These are phyloP conservation scores for Lycophotia porphyrea DNA, from an alignment of 2,888 invertebrate genomes.

Conservation along the genomic window DNA sequence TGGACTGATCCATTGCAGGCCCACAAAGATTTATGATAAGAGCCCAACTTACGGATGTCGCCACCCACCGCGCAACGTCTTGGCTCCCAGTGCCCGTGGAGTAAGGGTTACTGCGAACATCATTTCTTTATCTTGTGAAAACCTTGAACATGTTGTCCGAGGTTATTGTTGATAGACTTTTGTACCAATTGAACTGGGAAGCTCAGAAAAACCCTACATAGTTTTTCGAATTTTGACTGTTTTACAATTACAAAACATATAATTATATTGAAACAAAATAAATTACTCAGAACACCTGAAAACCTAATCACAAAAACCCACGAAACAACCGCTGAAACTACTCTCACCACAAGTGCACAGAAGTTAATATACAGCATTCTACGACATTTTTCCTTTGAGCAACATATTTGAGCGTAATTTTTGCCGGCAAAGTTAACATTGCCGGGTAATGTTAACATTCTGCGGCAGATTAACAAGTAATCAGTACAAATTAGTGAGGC, in stretches of 20 bases:
- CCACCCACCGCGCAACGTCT: constrained; percentile 74
- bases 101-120: constrained; percentile 39
- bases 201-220: background rate
- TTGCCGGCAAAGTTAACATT: constrained; percentile 56
- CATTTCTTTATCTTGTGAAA: constrained; percentile 49
- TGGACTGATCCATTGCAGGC: constrained; percentile 77
- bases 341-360: constrained; percentile 34
- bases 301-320: constrained; percentile 7
- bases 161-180: background rate
- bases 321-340: constrained; percentile 24
- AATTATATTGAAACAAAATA: background rate
- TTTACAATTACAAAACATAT: background rate
- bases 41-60: constrained; percentile 81
- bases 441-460: constrained; percentile 58
- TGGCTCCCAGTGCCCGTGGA: constrained; percentile 60
- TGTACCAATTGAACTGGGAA: background rate
- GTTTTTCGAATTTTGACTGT: background rate
- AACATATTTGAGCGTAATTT: constrained; percentile 47
- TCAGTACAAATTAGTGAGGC: constrained; percentile 70
- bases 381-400: constrained; percentile 56
- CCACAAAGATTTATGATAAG: constrained; percentile 82
- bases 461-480: constrained; percentile 67
- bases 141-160: constrained; percentile 32
- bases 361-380: constrained; percentile 51
- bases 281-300: constrained; percentile 5